Evolutionary conservation across 2,797 vertebrate genomes (phyloP).

Genomic region (Lithobates pipiens): DNA sequence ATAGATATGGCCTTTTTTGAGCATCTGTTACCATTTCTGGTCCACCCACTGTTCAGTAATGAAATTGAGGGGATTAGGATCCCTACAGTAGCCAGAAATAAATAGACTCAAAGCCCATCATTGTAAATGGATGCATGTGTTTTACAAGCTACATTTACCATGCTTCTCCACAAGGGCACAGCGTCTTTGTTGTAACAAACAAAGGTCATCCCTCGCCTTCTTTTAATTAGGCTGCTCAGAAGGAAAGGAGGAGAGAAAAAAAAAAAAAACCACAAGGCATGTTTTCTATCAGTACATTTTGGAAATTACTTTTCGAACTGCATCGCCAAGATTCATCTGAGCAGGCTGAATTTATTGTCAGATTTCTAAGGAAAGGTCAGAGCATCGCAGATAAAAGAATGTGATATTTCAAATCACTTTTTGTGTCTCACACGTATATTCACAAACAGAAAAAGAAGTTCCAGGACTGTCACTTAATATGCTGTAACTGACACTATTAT

Average conservation of each 20-base stretch:
- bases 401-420: constrained; percentile 78
- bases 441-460: constrained; percentile 66
- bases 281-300: constrained; percentile 85
- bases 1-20: neutral
- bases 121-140: constrained; percentile 58
- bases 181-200: constrained; percentile 79
- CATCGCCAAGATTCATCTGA: constrained; percentile 81
- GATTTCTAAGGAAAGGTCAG: constrained; percentile 83
- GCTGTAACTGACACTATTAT: constrained; percentile 71
- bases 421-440: constrained; percentile 66
- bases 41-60: constrained; percentile 18
- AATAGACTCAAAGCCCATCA: constrained; percentile 30
- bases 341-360: constrained; percentile 79
- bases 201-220: constrained; percentile 81
- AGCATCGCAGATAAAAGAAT: constrained; percentile 82
- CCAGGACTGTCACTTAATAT: constrained; percentile 65
- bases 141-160: constrained; percentile 70
- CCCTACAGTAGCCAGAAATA: constrained; percentile 27
- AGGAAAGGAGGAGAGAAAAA: constrained; percentile 59
- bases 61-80: constrained; percentile 41
- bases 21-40: neutral
- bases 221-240: constrained; percentile 85
- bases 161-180: constrained; percentile 76
- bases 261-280: constrained; percentile 70
- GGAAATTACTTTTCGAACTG: constrained; percentile 84